These are phyloP conservation scores for Calonectris borealis DNA, from an alignment of 2,113 vertebrate genomes.

Conservation along the genomic window DNA sequence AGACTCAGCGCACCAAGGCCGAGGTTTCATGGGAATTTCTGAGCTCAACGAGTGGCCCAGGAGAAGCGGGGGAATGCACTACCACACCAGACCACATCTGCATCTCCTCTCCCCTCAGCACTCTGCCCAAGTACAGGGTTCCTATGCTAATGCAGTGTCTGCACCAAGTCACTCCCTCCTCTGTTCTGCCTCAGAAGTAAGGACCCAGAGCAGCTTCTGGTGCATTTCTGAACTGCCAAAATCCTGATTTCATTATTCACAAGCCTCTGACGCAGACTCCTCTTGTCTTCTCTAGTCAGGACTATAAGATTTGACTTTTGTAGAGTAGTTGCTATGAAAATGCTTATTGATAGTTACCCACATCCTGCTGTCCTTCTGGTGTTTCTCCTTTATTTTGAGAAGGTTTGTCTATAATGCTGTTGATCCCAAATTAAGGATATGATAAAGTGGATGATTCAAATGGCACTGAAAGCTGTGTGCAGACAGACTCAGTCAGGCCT, in stretches of 20 bases:
- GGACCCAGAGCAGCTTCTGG: neutral
- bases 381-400: neutral
- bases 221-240: neutral
- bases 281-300: neutral
- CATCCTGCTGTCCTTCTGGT: neutral
- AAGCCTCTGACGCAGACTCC: neutral
- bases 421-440: neutral
- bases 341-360: neutral
- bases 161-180: neutral
- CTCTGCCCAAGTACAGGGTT: neutral
- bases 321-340: neutral
- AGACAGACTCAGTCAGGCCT: neutral
- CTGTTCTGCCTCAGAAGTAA: neutral
- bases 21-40: no score
- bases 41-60: no score
- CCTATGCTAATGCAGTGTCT: neutral
- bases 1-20: no score
- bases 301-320: neutral
- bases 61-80: no score
- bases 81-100: neutral
- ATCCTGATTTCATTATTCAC: neutral
- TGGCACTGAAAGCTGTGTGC: neutral
- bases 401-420: neutral
- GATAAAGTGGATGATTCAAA: neutral
- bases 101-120: neutral